Base-by-base conservation (phyloP, 92 coral and sea anemone genomes). In the Zoanthus gigantus region DNA sequence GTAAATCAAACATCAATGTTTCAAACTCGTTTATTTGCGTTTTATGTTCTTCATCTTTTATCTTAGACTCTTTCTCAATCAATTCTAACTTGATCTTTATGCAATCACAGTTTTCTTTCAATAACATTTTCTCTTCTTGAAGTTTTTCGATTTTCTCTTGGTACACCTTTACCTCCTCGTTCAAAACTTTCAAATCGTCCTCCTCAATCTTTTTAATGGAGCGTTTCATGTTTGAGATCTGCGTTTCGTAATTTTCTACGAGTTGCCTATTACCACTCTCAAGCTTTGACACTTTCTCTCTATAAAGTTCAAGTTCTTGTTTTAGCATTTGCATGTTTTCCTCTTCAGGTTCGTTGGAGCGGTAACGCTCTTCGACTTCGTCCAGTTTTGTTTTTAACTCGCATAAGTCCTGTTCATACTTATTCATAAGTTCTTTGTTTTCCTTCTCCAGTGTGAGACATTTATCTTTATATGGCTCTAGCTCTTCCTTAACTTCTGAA, bases 241-340 rank as follows among this genome's bases (percentile, higher is more conserved):
- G 98, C 7, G 96, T 97, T 79, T 93, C 96, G 79, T 94, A 95
- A 87, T 94, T 95, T 56, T 92, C 90, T 68, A 95, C 91, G 80
- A 94, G 87, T 72, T 92, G 90, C 83, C 83, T 82, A 80, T 90
- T 94, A 8, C 96, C 95, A 17, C 90, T 96, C 52, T 95, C 95
- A 32, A 94, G 82, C 76, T 95, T 90, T 56, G 88, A 87, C 18
- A 95, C 92, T 87, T 95, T 95, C 72, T 84, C 89, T 77, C 93
- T 93, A 79, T 91, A 95, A 65, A 95, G 73, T 63, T 83, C 94
- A 28, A 95, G 92, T 54, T 95, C 98, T 42, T 90, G 84, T 81
- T 87, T 91, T 28, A 95, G 89, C 13, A 88, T 91, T n/a, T 84
- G 71, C 83, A 95, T 79, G 50, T 85, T 76, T 77, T 94, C 92